Evolutionary conservation across 2,888 invertebrate species (phyloP).

Genomic region (Uropetala carovei): DNA sequence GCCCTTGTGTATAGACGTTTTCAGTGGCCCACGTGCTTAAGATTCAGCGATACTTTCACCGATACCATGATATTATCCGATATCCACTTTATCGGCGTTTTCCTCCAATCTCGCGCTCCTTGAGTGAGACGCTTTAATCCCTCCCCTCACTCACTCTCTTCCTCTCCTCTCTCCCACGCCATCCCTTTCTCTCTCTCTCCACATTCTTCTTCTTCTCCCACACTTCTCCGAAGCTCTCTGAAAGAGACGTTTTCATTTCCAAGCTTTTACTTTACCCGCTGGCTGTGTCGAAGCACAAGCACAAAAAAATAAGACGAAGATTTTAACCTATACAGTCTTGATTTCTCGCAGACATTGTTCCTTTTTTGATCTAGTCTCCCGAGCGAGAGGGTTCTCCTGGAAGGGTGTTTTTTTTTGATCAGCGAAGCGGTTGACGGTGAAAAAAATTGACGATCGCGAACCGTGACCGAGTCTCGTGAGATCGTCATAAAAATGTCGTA

Average conservation of each 20-base stretch:
- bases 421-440: conserved; percentile 56
- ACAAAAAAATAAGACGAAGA: background rate
- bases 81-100: conserved; percentile 13
- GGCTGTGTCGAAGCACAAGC: background rate
- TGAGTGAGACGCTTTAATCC: background rate
- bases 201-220: background rate
- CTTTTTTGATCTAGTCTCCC: background rate
- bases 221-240: background rate
- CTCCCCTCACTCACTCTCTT: background rate
- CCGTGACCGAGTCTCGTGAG: conserved; percentile 36
- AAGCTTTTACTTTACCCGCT: background rate
- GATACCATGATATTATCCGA: background rate
- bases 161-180: background rate
- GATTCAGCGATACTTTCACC: background rate
- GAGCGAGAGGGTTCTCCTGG: background rate
- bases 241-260: conserved; percentile 20
- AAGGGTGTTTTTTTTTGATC: conserved; percentile 15
- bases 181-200: background rate
- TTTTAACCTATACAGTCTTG: background rate
- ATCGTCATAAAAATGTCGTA: conserved; percentile 41
- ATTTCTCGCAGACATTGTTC: background rate
- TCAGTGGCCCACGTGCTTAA: background rate
- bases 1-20: background rate
- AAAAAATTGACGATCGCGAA: conserved; percentile 46
- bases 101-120: background rate